Evolutionary conservation across 2,888 invertebrate species (phyloP).

Genomic region (Andrena marginata): DNA sequence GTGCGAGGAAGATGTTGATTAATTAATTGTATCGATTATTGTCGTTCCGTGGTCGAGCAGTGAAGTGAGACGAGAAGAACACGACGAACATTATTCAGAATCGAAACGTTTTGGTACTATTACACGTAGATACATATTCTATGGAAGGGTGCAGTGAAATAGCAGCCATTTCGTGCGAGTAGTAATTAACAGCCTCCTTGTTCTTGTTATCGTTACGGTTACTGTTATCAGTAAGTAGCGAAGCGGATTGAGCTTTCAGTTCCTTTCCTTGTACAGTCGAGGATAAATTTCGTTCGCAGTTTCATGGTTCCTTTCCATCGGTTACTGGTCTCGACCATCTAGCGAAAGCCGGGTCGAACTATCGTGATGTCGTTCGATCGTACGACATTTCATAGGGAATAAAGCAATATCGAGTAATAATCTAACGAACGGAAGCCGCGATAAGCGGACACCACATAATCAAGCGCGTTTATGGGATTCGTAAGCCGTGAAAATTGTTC

Average conservation of each 20-base stretch:
- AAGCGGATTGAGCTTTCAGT: not conserved
- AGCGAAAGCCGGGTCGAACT: not conserved
- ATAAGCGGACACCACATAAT: slow-evolving; percentile 43
- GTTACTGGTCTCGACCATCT: slow-evolving; percentile 21
- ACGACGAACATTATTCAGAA: slow-evolving; percentile 31
- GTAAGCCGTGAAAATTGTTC: slow-evolving; percentile 34
- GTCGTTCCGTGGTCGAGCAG: slow-evolving; percentile 55
- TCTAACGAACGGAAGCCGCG: slow-evolving; percentile 42
- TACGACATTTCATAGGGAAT: slow-evolving; percentile 55
- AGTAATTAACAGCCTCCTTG: slow-evolving; percentile 25
- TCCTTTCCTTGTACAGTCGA: not conserved
- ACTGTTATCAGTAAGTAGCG: not conserved
- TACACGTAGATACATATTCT: slow-evolving; percentile 30
- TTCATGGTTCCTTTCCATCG: not conserved
- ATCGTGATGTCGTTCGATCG: slow-evolving; percentile 48
- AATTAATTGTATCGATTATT: slow-evolving; percentile 59
- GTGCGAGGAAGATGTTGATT: slow-evolving; percentile 54
- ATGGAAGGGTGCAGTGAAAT: slow-evolving; percentile 44
- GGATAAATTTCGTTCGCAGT: not conserved
- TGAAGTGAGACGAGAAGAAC: slow-evolving; percentile 43
- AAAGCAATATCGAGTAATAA: slow-evolving; percentile 75
- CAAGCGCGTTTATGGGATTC: slow-evolving; percentile 32
- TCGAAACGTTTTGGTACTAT: slow-evolving; percentile 27
- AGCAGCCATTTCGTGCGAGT: slow-evolving; percentile 29
- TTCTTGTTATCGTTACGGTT: slow-evolving; percentile 36